Evolutionary conservation across 2,888 invertebrate species (phyloP).

Genomic region (Cabera pusaria): DNA sequence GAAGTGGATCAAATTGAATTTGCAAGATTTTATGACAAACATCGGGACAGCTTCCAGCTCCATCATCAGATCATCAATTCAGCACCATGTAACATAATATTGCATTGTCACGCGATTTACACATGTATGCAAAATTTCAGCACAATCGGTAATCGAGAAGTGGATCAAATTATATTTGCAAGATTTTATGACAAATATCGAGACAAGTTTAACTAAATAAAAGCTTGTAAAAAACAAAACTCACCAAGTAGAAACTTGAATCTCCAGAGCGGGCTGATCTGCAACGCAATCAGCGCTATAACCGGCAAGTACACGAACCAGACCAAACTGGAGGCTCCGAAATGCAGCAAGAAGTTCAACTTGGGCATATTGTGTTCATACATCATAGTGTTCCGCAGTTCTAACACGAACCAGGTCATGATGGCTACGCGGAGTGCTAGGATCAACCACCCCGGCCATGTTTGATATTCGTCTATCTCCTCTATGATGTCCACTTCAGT

Average conservation of each 20-base stretch:
- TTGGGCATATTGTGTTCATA: conserved; percentile 85
- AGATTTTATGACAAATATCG: no score
- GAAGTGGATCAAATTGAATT: no score
- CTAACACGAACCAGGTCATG: conserved; percentile 94
- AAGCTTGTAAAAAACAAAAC: no score
- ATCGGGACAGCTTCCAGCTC: no score
- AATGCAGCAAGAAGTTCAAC: conserved; percentile 96
- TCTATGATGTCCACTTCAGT: conserved; percentile 98
- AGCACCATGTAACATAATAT: no score
- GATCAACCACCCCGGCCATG: conserved; percentile 98
- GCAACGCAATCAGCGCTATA: conserved; percentile 95
- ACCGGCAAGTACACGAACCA: conserved; percentile 99
- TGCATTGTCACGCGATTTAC: no score
- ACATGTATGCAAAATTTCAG: no score
- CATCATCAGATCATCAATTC: no score
- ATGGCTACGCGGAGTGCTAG: conserved; percentile 92
- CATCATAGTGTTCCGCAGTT: conserved; percentile 82
- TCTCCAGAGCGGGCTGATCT: conserved; percentile 97
- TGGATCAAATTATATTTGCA: no score
- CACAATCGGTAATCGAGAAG: no score
- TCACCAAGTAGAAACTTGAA: conserved; percentile 96
- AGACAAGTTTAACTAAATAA: no score
- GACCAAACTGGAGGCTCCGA: conserved; percentile 98
- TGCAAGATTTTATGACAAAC: no score
- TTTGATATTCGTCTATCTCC: conserved; percentile 98